These are phyloP conservation scores for Lithobates sylvaticus DNA, from an alignment of 2,797 vertebrate species.

Conservation along the genomic window DNA sequence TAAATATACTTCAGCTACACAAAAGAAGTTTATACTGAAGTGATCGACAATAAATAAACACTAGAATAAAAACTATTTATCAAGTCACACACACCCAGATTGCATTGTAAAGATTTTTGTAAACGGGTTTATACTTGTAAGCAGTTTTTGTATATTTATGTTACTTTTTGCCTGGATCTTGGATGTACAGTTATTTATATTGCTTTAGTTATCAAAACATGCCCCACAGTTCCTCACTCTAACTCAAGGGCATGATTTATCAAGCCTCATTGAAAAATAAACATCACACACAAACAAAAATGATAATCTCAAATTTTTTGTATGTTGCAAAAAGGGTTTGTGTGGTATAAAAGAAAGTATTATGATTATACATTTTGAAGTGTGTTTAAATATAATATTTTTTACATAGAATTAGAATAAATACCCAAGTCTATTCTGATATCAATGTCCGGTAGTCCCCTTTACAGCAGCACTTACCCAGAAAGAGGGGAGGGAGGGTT, in stretches of 20 bases:
- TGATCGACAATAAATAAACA: neutral
- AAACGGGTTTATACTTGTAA: neutral
- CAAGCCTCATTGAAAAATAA: neutral
- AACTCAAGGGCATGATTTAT: neutral
- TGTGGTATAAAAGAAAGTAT: neutral
- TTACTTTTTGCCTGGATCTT: slow-evolving; percentile 12
- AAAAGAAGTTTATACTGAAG: neutral
- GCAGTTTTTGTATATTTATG: slow-evolving; percentile 24
- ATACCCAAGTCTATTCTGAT: neutral
- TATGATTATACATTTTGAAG: neutral
- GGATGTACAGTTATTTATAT: slow-evolving; percentile 21
- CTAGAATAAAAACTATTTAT: slow-evolving; percentile 1
- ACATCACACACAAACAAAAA: neutral
- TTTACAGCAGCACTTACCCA: no score
- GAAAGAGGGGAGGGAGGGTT: no score
- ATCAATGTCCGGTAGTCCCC: neutral
- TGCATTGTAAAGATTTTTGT: slow-evolving; percentile 5
- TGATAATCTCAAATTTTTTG: neutral
- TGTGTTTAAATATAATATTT: neutral
- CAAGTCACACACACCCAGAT: neutral
- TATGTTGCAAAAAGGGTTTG: neutral
- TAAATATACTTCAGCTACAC: neutral
- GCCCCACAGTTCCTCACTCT: neutral
- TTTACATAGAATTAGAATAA: neutral
- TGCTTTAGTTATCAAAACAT: slow-evolving; percentile 27